phyloP scores from a whole-genome alignment of 2,113 vertebrate genomes.

The Ibidorhyncha struthersii region DNA sequence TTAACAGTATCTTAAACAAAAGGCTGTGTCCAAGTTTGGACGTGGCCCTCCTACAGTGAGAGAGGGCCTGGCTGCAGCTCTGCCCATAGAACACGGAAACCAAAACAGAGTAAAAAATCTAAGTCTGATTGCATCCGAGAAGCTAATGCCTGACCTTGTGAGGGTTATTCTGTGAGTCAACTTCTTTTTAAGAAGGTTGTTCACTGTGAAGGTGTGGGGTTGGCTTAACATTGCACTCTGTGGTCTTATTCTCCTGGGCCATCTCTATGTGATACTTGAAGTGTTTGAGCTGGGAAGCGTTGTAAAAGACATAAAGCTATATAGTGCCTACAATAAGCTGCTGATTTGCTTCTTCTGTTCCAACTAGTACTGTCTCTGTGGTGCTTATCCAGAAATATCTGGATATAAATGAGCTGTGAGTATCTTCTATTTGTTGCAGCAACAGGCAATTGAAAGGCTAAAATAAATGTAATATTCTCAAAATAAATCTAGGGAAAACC shows the following conservation, averaged over 20 bases:
- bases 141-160: background rate
- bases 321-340: background rate
- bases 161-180: background rate
- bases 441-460: background rate
- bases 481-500: constrained; percentile 1
- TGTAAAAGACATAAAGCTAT: background rate
- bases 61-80: background rate
- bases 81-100: background rate
- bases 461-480: constrained; percentile 12
- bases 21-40: background rate
- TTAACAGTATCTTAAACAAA: background rate
- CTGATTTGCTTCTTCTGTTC: background rate
- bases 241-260: background rate
- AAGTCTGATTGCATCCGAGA: background rate
- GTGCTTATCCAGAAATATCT: background rate
- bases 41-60: background rate
- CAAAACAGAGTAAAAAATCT: background rate
- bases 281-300: background rate
- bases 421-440: background rate
- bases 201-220: fast-evolving
- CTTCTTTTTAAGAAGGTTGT: background rate
- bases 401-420: background rate
- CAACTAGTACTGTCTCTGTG: background rate
- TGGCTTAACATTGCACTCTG: background rate
- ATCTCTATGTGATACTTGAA: background rate